Evolutionary conservation across 1,140 invertebrate species (phyloP).

Genomic region (Sycobia sp.): DNA sequence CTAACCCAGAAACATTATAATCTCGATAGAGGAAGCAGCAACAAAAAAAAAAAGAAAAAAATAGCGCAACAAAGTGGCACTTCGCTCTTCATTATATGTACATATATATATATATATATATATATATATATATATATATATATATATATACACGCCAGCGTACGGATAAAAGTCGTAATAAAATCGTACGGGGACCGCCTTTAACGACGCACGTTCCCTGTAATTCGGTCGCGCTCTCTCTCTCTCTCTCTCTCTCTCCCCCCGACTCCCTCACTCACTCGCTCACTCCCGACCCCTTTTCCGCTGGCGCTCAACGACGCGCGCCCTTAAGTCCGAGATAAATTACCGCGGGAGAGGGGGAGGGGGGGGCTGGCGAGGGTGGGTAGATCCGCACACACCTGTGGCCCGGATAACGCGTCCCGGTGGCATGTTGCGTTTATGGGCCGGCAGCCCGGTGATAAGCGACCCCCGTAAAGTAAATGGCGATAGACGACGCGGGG

Average conservation of each 20-base stretch:
- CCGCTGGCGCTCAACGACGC: constrained; percentile 1
- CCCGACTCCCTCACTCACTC: neutral
- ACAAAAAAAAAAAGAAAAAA: no score
- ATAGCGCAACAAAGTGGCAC: no score
- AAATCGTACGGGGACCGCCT: constrained; percentile 2
- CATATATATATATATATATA: no score
- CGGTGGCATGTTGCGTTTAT: constrained; percentile 50
- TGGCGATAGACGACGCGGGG: constrained; percentile 28
- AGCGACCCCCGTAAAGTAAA: constrained; percentile 57
- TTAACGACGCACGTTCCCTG: neutral
- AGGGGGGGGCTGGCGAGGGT: constrained; percentile 25
- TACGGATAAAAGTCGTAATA: constrained; percentile 22
- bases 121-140: no score
- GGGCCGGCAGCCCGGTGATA: constrained; percentile 56
- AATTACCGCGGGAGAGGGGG: no score
- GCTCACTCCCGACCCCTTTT: neutral
- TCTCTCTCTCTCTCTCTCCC: neutral
- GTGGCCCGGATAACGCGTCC: constrained; percentile 42
- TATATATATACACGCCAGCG: no score
- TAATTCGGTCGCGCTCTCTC: constrained; percentile 1
- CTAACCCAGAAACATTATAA: no score
- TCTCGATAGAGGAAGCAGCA: no score
- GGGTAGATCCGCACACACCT: no score
- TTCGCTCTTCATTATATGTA: no score
- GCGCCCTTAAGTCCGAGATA: constrained; percentile 32